phyloP scores from a whole-genome alignment of 2,113 vertebrate genomes.

The Lethenteron reissneri region DNA sequence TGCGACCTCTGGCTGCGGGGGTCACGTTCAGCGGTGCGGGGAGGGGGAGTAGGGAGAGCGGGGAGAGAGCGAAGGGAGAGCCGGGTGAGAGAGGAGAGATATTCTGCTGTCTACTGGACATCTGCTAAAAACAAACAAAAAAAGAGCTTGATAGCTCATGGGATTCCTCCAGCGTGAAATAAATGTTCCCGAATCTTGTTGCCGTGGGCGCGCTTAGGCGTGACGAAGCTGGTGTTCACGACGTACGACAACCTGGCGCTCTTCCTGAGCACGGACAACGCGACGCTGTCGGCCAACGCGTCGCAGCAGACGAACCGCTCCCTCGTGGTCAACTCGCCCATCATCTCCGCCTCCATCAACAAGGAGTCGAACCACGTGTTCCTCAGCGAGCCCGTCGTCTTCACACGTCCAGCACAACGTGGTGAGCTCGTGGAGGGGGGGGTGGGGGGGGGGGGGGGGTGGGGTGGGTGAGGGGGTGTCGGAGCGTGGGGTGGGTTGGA shows the following conservation, averaged over 20 bases:
- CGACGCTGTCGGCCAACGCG: constrained; percentile 49
- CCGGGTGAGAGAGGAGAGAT: too few species aligned
- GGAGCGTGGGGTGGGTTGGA: too few species aligned
- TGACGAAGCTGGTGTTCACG: constrained; percentile 71
- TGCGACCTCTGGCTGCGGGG: constrained; percentile 10
- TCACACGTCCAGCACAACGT: constrained; percentile 56
- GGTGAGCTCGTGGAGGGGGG: constrained; percentile 20
- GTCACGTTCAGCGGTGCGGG: too few species aligned
- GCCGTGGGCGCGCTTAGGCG: constrained; percentile 24
- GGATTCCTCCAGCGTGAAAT: too few species aligned
- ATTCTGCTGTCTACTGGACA: too few species aligned
- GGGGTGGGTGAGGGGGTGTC: not conserved
- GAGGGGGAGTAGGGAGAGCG: too few species aligned
- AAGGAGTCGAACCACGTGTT: constrained; percentile 73
- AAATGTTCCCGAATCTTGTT: too few species aligned
- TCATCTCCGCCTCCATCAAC: constrained; percentile 70
- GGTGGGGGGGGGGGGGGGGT: not conserved
- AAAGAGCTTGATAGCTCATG: too few species aligned
- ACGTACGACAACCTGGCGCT: constrained; percentile 69
- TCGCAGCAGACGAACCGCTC: constrained; percentile 19
- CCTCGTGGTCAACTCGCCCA: constrained; percentile 58
- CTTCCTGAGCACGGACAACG: constrained; percentile 67
- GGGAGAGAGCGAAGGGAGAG: too few species aligned
- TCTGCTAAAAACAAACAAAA: too few species aligned
- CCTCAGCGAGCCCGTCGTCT: constrained; percentile 63